Evolutionary conservation across 1,140 invertebrate genomes (phyloP), one percentile per base, ranked within the genome.

Genomic region (Chionoecetes opilio): DNA sequence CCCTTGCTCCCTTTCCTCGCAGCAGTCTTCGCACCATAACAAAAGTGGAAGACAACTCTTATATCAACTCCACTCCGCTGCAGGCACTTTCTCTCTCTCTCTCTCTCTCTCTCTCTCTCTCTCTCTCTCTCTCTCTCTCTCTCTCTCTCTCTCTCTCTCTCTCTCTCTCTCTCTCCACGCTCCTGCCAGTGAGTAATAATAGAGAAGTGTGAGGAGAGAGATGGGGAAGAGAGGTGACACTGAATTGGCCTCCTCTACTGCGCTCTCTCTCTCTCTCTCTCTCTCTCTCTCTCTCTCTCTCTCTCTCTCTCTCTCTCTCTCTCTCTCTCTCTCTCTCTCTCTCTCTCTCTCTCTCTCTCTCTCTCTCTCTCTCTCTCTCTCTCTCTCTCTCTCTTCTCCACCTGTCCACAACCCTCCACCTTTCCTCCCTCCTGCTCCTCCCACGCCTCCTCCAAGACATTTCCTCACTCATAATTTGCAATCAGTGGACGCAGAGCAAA

Each of bases 71-170:
- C n/a, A n/a, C n/a, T n/a, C n/a, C 63, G n/a, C 63, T 5, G n/a
- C 46, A 14, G 63, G 21, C 63, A 75, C 63, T n/a, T 8, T n/a
- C n/a, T n/a, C n/a, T n/a, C 9, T 0, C 46, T 3, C 46, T 53
- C 46, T 17, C 46, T 3, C 46, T 17, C 46, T 46, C 41, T 14
- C 14, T 34, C 84, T 31, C 31, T 14, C 17, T 3, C 31, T 3
- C 3, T 5, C 84, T 32, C 84, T 32, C 84, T 86, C 84, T 14
- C 84, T 86, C 31, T 32, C 84, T 32, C 31, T 14, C 21, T 17
- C 31, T 17, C 31, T 34, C 31, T 14, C 85, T 35, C 85, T 87
- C 85, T 35, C 85, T 34, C 85, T 87, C 85, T 87, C 82, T n/a
- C 82, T 84, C 26, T 84, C 82, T 26, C 26, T n/a, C 82, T 84